These are phyloP conservation scores for Diplodus puntazzo DNA, from an alignment of 2,797 vertebrate species.

Conservation along the genomic window DNA sequence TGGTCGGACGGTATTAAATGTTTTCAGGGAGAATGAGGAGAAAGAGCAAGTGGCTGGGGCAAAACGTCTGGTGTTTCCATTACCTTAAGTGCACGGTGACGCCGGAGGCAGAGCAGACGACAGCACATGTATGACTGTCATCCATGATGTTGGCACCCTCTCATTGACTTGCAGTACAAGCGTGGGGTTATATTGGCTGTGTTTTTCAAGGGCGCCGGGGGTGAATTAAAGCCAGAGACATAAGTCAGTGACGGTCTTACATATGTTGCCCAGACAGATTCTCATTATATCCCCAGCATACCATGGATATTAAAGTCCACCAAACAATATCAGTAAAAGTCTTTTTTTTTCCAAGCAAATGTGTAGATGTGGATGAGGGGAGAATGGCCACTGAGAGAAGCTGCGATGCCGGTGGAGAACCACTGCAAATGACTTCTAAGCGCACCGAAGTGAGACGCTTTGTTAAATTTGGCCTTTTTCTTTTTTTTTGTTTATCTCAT, in stretches of 20 bases:
- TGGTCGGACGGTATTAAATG: constrained; percentile 41
- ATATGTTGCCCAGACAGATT: background rate
- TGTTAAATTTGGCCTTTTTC: background rate
- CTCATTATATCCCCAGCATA: no score
- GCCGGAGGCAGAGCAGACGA: constrained; percentile 56
- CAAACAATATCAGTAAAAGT: no score
- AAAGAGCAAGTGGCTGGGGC: constrained; percentile 27
- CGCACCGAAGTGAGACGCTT: background rate
- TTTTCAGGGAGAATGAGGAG: constrained; percentile 56
- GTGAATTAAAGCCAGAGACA: constrained; percentile 31
- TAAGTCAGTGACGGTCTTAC: constrained; percentile 12
- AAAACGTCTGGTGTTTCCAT: constrained; percentile 61
- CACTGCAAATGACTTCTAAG: background rate
- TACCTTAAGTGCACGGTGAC: constrained; percentile 67
- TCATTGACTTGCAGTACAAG: constrained; percentile 57
- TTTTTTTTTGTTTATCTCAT: background rate
- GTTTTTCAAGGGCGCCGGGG: constrained; percentile 50
- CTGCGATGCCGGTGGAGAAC: background rate
- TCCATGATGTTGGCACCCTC: constrained; percentile 50
- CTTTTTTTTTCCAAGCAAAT: no score
- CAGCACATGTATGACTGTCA: constrained; percentile 56
- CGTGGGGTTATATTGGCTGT: constrained; percentile 40
- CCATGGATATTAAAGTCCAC: no score
- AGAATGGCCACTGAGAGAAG: no score
- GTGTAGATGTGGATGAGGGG: no score